Percentiles rank a stretch among this genome's conserved stretches.
Conservation (phyloP, 2,888 invertebrate species). For the Lepidochrysops patricia region DNA sequence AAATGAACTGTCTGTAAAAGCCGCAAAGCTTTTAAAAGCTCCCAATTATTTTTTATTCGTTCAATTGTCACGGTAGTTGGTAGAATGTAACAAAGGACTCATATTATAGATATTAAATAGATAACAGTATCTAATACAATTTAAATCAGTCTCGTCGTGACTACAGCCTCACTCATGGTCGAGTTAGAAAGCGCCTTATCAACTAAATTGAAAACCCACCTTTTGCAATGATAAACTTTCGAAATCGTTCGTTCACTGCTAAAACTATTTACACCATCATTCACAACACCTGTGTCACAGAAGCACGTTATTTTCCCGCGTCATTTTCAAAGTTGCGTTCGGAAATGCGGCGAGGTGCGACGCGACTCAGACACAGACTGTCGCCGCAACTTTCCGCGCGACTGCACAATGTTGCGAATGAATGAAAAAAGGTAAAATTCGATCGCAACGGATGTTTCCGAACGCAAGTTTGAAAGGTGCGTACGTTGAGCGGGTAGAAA, state of each 20-base stretch:
- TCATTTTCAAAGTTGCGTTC: slow-evolving; percentile 45
- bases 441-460: no score
- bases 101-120: slow-evolving; percentile 18
- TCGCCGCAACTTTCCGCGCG: slow-evolving; percentile 50
- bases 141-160: slow-evolving; percentile 48
- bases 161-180: slow-evolving; percentile 65
- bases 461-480: slow-evolving; percentile 60
- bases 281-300: slow-evolving; percentile 55
- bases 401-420: slow-evolving; percentile 53
- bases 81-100: not conserved
- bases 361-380: slow-evolving; percentile 51
- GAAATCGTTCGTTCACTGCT: slow-evolving; percentile 36
- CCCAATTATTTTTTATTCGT: not conserved
- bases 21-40: not conserved
- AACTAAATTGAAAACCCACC: slow-evolving; percentile 48
- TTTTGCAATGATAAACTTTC: slow-evolving; percentile 37
- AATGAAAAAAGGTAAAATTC: no score
- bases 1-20: not conserved
- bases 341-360: slow-evolving; percentile 35
- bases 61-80: not conserved
- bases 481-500: slow-evolving; percentile 52
- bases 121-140: slow-evolving; percentile 40
- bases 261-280: slow-evolving; percentile 65
- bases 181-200: slow-evolving; percentile 69
- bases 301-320: slow-evolving; percentile 53